Evolutionary conservation across 2,888 invertebrate genomes (phyloP).

Genomic region (Scrobipalpa atriplicella): DNA sequence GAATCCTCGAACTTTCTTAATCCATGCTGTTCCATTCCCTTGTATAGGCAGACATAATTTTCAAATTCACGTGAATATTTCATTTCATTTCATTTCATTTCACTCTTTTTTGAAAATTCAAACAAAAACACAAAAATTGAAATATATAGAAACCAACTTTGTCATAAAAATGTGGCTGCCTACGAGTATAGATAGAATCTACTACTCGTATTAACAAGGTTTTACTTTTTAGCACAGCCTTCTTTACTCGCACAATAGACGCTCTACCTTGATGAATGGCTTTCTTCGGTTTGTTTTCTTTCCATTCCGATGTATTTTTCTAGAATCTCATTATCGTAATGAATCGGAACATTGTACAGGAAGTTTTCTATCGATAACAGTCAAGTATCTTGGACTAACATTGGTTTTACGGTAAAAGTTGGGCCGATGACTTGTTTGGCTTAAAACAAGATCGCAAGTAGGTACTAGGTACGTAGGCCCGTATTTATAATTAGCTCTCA

Average conservation of each 20-base stretch:
- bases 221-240: conserved; percentile 1
- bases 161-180: too few relatives aligned
- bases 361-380: conserved; percentile 22
- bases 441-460: background rate
- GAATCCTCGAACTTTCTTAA: too few relatives aligned
- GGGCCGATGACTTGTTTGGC: conserved; percentile 10
- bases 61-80: background rate
- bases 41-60: background rate
- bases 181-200: too few relatives aligned
- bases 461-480: background rate
- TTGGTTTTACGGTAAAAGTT: conserved; percentile 17
- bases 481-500: too few relatives aligned
- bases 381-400: conserved; percentile 16
- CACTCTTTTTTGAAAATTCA: too few relatives aligned
- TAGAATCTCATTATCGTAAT: conserved; percentile 33
- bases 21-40: background rate
- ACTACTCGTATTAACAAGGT: background rate
- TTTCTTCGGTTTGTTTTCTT: conserved; percentile 38
- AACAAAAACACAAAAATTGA: too few relatives aligned
- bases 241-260: conserved; percentile 2
- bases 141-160: too few relatives aligned
- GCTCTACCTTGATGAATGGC: conserved; percentile 38
- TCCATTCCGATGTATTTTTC: conserved; percentile 38
- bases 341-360: conserved; percentile 7
- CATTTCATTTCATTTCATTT: too few relatives aligned